A percentile compares a stretch with the other conserved stretches of the same genome.
Evolutionary conservation across 2,888 invertebrate species (phyloP).

Genomic region (Iselma pallidipennis): DNA sequence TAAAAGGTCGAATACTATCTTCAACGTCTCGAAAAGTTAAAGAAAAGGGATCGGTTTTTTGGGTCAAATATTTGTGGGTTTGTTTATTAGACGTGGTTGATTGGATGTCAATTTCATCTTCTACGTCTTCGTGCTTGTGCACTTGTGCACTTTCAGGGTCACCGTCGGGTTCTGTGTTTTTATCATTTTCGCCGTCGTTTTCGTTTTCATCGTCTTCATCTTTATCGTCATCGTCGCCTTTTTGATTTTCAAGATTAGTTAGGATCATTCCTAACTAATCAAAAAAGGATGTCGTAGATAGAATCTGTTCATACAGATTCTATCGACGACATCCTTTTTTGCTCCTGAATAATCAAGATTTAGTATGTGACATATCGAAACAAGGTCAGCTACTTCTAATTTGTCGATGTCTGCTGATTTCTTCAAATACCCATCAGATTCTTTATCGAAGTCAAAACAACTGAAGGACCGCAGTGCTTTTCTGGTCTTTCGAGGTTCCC

Average conservation of each 20-base stretch:
- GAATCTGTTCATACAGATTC: too few species aligned
- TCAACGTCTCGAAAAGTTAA: slow-evolving; percentile 38
- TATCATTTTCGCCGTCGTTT: background rate
- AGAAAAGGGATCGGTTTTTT: slow-evolving; percentile 10
- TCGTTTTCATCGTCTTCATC: slow-evolving; percentile 5
- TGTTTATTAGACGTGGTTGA: background rate
- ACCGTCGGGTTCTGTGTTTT: too few species aligned
- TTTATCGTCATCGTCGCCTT: background rate
- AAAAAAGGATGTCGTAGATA: too few species aligned
- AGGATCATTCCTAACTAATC: too few species aligned
- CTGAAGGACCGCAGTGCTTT: slow-evolving; percentile 11
- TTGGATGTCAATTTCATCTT: slow-evolving; percentile 5
- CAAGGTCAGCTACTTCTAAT: slow-evolving; percentile 14
- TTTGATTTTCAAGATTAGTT: background rate
- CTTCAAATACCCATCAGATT: slow-evolving; percentile 8
- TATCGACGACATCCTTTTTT: slow-evolving; percentile 9
- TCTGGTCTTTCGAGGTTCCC: slow-evolving; percentile 12
- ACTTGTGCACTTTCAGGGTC: too few species aligned
- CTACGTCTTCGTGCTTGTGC: background rate
- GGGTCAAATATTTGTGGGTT: background rate
- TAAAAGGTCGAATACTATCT: slow-evolving; percentile 33
- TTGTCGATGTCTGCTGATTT: too few species aligned
- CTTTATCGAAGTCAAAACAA: slow-evolving; percentile 6
- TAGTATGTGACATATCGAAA: slow-evolving; percentile 22
- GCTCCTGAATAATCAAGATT: slow-evolving; percentile 17